Percentiles rank a stretch among this genome's conserved stretches.
Evolutionary conservation across 2,888 invertebrate genomes (phyloP).

Genomic region (Eurytoma californica): DNA sequence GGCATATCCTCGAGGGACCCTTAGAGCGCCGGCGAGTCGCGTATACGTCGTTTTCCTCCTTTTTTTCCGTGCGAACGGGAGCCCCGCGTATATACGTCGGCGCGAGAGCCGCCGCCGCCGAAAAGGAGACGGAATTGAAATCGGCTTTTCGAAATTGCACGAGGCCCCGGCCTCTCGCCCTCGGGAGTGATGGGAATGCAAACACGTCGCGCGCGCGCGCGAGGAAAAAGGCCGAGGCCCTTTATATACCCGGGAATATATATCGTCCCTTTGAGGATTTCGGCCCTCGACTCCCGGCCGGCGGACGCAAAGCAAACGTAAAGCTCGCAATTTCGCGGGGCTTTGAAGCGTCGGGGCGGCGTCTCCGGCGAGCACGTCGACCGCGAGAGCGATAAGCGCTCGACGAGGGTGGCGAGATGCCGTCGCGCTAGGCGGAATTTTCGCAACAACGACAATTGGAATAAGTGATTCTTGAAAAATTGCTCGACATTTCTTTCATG

Average conservation of each 20-base stretch:
- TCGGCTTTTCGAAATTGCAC: conserved; percentile 73
- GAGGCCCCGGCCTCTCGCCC: conserved; percentile 40
- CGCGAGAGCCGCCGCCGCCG: conserved; percentile 54
- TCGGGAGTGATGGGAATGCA: conserved; percentile 70
- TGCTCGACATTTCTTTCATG: no score
- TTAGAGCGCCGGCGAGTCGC: background rate
- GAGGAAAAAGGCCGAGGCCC: conserved; percentile 45
- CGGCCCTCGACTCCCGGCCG: conserved; percentile 57
- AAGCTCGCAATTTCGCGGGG: conserved; percentile 61
- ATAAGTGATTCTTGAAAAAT: no score
- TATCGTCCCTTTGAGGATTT: conserved; percentile 68
- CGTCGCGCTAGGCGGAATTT: no score
- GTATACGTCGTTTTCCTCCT: background rate
- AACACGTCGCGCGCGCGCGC: conserved; percentile 64
- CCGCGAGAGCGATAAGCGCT: background rate
- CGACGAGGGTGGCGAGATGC: background rate
- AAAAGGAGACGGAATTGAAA: conserved; percentile 72
- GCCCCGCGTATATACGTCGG: conserved; percentile 41
- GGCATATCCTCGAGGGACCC: background rate
- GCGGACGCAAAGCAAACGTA: conserved; percentile 64
- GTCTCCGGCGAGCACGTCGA: background rate
- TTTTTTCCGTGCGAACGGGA: conserved; percentile 5
- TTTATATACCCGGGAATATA: conserved; percentile 33
- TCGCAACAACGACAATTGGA: no score
- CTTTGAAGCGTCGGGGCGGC: conserved; percentile 60